phyloP scores from a whole-genome alignment of 2,888 invertebrate species.

The Teleiodes luculella region DNA sequence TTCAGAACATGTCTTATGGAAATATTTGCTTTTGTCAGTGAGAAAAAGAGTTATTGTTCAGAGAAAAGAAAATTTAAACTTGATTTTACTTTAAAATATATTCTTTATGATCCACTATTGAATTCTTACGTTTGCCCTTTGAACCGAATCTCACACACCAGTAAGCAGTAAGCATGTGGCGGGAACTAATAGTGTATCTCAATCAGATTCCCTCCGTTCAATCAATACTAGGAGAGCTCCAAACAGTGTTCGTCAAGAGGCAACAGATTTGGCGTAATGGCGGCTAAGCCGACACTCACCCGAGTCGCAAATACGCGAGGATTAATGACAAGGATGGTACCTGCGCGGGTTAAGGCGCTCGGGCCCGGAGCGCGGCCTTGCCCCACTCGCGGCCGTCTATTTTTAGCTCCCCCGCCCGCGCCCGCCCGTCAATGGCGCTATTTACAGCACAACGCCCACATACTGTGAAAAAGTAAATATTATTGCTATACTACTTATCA shows the following conservation, averaged over 20 bases:
- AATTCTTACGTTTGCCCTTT: not conserved
- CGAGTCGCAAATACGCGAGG: slow-evolving; percentile 52
- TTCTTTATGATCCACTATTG: not conserved
- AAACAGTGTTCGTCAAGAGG: slow-evolving; percentile 33
- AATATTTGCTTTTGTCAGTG: not conserved
- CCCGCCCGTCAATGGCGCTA: slow-evolving; percentile 61
- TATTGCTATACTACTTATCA: not conserved
- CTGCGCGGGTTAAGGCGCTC: slow-evolving; percentile 49
- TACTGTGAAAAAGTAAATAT: slow-evolving; percentile 1
- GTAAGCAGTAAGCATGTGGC: slow-evolving; percentile 1
- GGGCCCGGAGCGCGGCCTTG: slow-evolving; percentile 59
- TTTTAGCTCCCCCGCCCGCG: slow-evolving; percentile 51
- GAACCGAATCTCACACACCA: not conserved
- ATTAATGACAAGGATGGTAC: slow-evolving; percentile 68
- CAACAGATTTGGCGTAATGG: slow-evolving; percentile 45
- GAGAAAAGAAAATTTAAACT: not conserved
- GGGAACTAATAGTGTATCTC: slow-evolving; percentile 1
- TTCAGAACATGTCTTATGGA: slow-evolving; percentile 4
- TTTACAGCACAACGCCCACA: slow-evolving; percentile 50
- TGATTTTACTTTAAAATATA: not conserved
- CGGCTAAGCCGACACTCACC: slow-evolving; percentile 48
- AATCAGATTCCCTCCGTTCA: not conserved
- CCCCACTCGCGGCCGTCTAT: slow-evolving; percentile 68
- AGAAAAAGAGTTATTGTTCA: not conserved
- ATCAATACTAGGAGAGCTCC: slow-evolving; percentile 16